Base-by-base conservation (phyloP, 2,888 invertebrate genomes). In the Pachydiplax longipennis region DNA sequence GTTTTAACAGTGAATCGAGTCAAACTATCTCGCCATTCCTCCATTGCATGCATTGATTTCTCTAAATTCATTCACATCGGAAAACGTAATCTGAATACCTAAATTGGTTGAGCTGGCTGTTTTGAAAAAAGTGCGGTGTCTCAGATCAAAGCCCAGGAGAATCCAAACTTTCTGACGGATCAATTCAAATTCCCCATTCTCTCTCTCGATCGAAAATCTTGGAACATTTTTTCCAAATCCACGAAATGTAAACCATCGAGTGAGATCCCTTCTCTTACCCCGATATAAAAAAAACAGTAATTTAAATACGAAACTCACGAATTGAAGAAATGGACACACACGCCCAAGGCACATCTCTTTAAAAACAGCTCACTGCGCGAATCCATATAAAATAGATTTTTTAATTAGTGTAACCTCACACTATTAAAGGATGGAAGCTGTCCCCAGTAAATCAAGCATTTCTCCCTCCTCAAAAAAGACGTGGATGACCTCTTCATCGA, bases 371-470 rank as follows among this genome's bases (percentile, higher is more conserved):
- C 82, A 80, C 37, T 31, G 37, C 81, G 81, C 37, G 83, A 53
- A 83, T 31, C 53, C 81, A 37, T 81, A n/a, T 37, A 13, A 81
- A 58, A 83, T 58, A 48, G 48, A 31, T 83, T 83, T 83, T 83
- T 83, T 35, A 6, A 83, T 58, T 65, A 58, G 83, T 37, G 65
- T 87, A 65, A 58, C 37, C 83, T 83, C 87, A 87, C 22, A 87
- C 37, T 83, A 18, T 35, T 53, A 35, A 53, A n/a, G 35, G 58
- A 61, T 53, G 53, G 31, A 83, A 25, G 25, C 73, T 31, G 31
- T 73, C 22, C 37, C 83, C 83, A 10, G 15, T 37, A 22, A 53
- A 58, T 31, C 65, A 22, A 22, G 61, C 22, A 1, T 65, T 87
- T 37, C 61, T 44, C 13, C 58, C 35, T 83, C 58, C 61, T 87